These are phyloP conservation scores for Rachycentron canadum DNA, from an alignment of 2,797 vertebrate genomes.

Conservation along the genomic window DNA sequence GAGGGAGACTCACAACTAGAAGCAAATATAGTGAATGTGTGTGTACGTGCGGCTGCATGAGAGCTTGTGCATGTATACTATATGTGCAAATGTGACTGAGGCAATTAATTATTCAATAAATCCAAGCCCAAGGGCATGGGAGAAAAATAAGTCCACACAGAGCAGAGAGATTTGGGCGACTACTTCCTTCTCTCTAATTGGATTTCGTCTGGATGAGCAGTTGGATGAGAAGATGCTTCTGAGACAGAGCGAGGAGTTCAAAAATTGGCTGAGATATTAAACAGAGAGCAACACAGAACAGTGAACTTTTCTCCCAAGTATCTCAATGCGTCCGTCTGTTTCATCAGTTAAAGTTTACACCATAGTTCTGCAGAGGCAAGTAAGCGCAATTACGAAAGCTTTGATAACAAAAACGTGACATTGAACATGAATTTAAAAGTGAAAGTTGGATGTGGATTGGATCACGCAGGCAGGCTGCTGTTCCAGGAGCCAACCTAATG, in stretches of 20 bases:
- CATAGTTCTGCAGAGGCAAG: not conserved
- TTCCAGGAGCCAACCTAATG: not conserved
- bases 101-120: constrained; percentile 76
- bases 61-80: not conserved
- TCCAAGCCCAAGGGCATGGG: constrained; percentile 47
- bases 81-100: constrained; percentile 52
- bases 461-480: not conserved
- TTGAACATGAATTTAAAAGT: not conserved
- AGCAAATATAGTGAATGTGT: constrained; percentile 7
- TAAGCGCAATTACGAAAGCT: not conserved
- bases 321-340: not conserved
- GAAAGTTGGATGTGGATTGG: not conserved
- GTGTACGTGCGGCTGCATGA: not conserved
- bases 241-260: constrained; percentile 29
- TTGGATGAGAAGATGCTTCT: constrained; percentile 30
- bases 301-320: not conserved
- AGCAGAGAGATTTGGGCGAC: constrained; percentile 32
- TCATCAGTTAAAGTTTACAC: not conserved
- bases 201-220: constrained; percentile 53
- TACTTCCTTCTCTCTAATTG: constrained; percentile 44
- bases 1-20: not conserved
- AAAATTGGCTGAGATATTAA: constrained; percentile 8
- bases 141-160: constrained; percentile 45
- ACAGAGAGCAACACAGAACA: not conserved
- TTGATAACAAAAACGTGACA: not conserved